Percentiles rank a stretch among this genome's conserved stretches.
phyloP scores from a whole-genome alignment of 2,888 invertebrate species.

The Drosophila pseudotalamancana region DNA sequence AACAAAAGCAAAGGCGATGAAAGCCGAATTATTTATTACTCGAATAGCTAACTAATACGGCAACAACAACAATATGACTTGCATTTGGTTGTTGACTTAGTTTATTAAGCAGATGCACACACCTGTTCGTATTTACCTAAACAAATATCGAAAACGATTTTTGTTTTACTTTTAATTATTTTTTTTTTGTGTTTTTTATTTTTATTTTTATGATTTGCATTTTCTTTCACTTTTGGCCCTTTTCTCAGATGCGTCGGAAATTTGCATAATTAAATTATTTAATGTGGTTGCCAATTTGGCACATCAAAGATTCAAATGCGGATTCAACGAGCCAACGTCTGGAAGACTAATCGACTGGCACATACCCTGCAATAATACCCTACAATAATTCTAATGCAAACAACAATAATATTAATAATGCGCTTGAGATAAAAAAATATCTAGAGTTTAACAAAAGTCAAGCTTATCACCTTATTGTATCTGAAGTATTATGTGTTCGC shows the following conservation, averaged over 20 bases:
- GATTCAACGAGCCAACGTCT: slow-evolving; percentile 6
- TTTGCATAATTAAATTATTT: slow-evolving; percentile 67
- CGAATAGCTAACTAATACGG: background rate
- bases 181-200: slow-evolving; percentile 3
- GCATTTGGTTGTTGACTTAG: no score
- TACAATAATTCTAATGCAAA: no score
- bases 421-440: no score
- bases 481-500: no score
- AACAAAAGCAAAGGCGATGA: background rate
- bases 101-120: slow-evolving; percentile 36
- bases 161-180: slow-evolving; percentile 6
- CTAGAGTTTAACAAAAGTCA: no score
- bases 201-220: slow-evolving; percentile 20
- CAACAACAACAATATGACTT: background rate
- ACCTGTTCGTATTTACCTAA: slow-evolving; percentile 11
- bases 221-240: slow-evolving; percentile 46
- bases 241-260: slow-evolving; percentile 22
- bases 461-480: no score
- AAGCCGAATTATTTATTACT: slow-evolving; percentile 9
- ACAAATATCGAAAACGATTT: slow-evolving; percentile 5
- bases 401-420: no score
- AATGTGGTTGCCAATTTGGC: slow-evolving; percentile 65
- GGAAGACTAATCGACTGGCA: background rate
- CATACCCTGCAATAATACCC: background rate
- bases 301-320: slow-evolving; percentile 46